phyloP scores from a whole-genome alignment of 2,888 invertebrate genomes.

The Lasioglossum zephyrum region DNA sequence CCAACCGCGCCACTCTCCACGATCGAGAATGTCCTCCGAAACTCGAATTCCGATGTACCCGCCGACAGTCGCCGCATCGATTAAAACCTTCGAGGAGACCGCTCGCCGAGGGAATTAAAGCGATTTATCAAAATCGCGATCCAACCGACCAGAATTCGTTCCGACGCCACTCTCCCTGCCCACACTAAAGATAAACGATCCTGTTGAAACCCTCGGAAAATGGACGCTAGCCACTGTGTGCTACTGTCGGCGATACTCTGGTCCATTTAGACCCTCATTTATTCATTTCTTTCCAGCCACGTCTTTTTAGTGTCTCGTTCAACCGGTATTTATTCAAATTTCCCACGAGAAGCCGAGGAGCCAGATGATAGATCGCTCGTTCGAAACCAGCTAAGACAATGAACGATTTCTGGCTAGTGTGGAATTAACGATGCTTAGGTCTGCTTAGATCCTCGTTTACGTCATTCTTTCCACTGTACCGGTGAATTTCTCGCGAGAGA shows the following conservation, averaged over 20 bases:
- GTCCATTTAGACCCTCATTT: background rate
- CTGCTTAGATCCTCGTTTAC: background rate
- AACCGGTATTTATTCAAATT: background rate
- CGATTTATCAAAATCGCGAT: background rate
- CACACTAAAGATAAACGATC: constrained; percentile 2
- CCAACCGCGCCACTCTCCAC: background rate
- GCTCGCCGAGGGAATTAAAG: background rate
- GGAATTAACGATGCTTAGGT: background rate
- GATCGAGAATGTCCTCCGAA: background rate
- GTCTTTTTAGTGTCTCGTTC: background rate
- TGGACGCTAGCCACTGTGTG: background rate
- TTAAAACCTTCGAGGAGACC: background rate
- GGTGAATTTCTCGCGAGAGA: background rate
- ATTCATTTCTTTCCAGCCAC: background rate
- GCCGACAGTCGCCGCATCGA: background rate
- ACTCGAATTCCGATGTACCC: background rate
- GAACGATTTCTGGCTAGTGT: background rate
- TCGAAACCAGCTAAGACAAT: background rate
- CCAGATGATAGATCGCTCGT: background rate
- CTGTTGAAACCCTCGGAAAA: constrained; percentile 1
- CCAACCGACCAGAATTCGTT: background rate
- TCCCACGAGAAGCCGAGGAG: background rate
- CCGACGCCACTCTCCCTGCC: background rate
- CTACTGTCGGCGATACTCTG: background rate
- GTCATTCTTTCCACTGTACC: background rate